phyloP scores from a whole-genome alignment of 2,113 vertebrate species.

The Acanthisitta chloris region DNA sequence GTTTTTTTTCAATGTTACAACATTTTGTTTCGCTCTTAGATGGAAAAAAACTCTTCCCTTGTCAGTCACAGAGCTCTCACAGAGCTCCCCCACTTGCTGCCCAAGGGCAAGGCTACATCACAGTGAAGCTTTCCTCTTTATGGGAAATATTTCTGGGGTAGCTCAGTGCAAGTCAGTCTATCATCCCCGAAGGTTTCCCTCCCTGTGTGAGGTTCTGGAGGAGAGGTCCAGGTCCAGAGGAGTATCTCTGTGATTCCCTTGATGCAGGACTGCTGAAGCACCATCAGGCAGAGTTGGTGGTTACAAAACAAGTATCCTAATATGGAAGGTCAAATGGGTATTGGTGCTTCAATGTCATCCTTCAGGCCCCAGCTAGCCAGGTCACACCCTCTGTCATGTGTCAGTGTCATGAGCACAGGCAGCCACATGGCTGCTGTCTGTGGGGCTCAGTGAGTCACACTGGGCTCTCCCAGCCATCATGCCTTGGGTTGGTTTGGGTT shows the following conservation, averaged over 20 bases:
- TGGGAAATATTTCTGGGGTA: background rate
- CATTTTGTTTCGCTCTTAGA: background rate
- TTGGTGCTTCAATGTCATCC: background rate
- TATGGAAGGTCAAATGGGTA: background rate
- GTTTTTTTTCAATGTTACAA: background rate
- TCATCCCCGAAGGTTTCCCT: too few relatives aligned
- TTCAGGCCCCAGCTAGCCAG: accelerated
- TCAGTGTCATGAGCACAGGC: accelerated
- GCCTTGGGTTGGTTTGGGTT: background rate
- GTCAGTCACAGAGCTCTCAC: background rate
- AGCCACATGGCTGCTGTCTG: background rate
- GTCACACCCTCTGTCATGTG: background rate
- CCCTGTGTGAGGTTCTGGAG: background rate
- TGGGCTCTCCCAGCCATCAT: accelerated
- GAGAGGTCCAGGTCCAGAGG: background rate
- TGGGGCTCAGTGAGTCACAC: accelerated
- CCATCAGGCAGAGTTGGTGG: background rate
- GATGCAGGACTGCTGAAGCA: background rate
- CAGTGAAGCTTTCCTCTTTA: background rate
- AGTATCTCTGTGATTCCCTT: background rate
- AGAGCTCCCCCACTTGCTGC: background rate
- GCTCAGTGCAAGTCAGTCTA: background rate
- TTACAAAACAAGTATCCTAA: background rate
- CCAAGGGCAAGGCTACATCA: accelerated
- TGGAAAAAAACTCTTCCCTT: background rate